A percentile compares a stretch with the other conserved stretches of the same genome.
These are phyloP conservation scores for Sminthurides aquaticus DNA, from an alignment of 2,888 invertebrate species.

Conservation along the genomic window DNA sequence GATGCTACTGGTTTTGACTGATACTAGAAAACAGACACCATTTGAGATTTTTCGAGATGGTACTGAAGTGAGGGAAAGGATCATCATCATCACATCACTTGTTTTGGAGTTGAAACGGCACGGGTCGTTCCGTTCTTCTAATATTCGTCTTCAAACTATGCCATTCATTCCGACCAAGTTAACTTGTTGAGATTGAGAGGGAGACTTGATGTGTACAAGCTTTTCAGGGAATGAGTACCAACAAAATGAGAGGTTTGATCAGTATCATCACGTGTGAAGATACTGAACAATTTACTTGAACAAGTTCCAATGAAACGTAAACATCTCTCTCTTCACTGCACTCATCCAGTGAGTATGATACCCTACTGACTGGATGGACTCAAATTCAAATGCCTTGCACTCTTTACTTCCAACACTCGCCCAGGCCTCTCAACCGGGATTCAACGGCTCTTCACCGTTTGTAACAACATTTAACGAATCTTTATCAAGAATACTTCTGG, in stretches of 20 bases:
- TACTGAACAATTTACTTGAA: neutral
- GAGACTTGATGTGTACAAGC: no score
- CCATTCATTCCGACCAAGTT: neutral
- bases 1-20: neutral
- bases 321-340: no score
- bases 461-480: no score
- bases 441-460: no score
- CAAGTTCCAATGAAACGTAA: neutral
- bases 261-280: neutral
- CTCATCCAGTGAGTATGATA: no score
- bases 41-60: slow-evolving; percentile 14
- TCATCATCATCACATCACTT: slow-evolving; percentile 21
- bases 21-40: slow-evolving; percentile 16
- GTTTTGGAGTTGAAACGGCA: slow-evolving; percentile 16
- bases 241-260: neutral
- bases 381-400: no score
- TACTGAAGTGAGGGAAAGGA: slow-evolving; percentile 9
- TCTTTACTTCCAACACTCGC: no score
- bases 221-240: neutral
- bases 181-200: neutral
- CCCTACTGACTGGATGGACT: no score
- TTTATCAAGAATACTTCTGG: no score
- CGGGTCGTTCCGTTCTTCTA: slow-evolving; percentile 15
- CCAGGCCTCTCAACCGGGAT: no score
- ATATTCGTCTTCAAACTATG: neutral